phyloP scores from a whole-genome alignment of 2,888 invertebrate genomes.

The Drosophila demipolita region DNA sequence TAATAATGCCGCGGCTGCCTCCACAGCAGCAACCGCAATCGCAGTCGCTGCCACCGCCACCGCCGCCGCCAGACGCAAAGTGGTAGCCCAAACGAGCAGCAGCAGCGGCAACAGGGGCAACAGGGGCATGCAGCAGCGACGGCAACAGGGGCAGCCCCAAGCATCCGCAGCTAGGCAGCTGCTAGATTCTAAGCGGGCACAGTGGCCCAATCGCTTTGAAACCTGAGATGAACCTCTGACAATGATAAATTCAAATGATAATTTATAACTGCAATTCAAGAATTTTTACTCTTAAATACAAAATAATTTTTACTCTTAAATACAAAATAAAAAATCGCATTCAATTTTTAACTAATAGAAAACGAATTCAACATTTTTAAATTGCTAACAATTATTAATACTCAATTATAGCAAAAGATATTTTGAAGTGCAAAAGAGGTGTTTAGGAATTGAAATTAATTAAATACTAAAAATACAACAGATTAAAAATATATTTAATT shows the following conservation, averaged over 20 bases:
- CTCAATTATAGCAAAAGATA: not conserved
- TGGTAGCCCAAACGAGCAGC: slow-evolving; percentile 73
- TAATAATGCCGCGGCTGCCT: slow-evolving; percentile 73
- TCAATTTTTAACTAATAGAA: not conserved
- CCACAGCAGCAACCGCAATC: slow-evolving; percentile 37
- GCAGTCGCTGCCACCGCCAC: slow-evolving; percentile 17
- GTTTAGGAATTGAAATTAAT: not conserved
- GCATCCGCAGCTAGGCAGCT: slow-evolving; percentile 70
- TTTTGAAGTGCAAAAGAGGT: not conserved
- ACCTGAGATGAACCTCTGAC: not conserved
- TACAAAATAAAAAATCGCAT: not conserved
- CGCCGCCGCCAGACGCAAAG: slow-evolving; percentile 60
- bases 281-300: not conserved
- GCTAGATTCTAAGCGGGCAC: slow-evolving; percentile 62
- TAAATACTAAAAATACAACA: not conserved
- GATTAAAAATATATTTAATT: slow-evolving; percentile 12
- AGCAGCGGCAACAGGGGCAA: slow-evolving; percentile 25
- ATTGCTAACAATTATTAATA: not conserved
- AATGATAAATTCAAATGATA: not conserved
- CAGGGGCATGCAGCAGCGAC: slow-evolving; percentile 5
- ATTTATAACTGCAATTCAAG: not conserved
- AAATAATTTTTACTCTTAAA: not conserved
- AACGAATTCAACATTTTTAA: not conserved
- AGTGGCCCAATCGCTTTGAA: slow-evolving; percentile 34
- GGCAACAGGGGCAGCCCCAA: slow-evolving; percentile 44